Evolutionary conservation across 2,888 invertebrate species (phyloP).

Genomic region (Macrosiphum euphorbiae): DNA sequence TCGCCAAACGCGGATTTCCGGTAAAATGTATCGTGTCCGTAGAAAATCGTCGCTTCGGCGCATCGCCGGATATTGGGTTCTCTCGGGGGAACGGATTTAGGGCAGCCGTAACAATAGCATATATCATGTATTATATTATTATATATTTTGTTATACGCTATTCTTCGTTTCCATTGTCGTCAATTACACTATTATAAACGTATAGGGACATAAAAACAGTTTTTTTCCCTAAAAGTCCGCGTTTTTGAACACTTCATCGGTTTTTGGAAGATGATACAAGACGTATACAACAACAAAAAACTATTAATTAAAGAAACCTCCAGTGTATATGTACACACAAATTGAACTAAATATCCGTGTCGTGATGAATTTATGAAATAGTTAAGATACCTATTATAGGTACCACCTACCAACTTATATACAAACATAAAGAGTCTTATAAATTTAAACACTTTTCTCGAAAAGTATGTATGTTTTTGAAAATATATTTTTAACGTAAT

Average conservation of each 20-base stretch:
- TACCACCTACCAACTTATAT: background rate
- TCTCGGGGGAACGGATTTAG: background rate
- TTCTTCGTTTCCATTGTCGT: background rate
- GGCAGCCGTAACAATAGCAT: background rate
- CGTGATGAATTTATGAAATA: background rate
- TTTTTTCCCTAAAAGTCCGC: background rate
- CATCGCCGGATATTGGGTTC: constrained; percentile 6
- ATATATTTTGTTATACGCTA: background rate
- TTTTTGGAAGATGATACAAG: background rate
- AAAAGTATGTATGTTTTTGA: background rate
- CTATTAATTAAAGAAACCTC: background rate
- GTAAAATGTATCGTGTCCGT: background rate
- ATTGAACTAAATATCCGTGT: background rate
- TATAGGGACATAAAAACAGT: background rate
- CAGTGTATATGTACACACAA: background rate
- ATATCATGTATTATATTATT: background rate
- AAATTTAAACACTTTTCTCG: background rate
- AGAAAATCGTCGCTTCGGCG: background rate
- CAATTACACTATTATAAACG: background rate
- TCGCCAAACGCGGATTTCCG: background rate
- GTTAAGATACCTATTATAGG: background rate
- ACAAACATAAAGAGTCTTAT: background rate
- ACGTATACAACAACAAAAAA: background rate
- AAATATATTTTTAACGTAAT: background rate
- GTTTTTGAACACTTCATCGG: background rate